phyloP scores from a whole-genome alignment of 2,113 vertebrate genomes.

The Grus americana region DNA sequence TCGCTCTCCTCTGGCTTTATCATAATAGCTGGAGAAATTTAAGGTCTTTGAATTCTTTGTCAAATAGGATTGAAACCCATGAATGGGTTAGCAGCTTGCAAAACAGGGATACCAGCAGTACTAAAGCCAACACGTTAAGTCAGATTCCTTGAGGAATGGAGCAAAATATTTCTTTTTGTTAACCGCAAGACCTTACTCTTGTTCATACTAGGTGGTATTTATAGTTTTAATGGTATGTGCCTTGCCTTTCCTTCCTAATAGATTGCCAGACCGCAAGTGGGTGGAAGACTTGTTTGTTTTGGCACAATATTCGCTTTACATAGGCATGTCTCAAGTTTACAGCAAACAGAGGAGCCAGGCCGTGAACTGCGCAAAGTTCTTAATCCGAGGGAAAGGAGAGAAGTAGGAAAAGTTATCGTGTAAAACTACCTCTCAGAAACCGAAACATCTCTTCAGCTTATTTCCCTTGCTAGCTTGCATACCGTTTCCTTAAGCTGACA shows the following conservation, averaged over 20 bases:
- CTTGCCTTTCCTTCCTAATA: background rate
- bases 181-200: background rate
- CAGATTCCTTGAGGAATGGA: background rate
- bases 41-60: background rate
- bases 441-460: background rate
- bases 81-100: background rate
- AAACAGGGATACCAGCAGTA: background rate
- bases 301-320: background rate
- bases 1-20: background rate
- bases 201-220: background rate
- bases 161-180: background rate
- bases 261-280: background rate
- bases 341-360: constrained; percentile 5
- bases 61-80: background rate
- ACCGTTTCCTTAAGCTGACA: background rate
- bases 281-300: constrained; percentile 37
- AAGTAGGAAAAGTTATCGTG: background rate
- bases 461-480: background rate
- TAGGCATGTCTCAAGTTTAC: background rate
- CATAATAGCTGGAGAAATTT: background rate
- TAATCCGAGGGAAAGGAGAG: background rate
- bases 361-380: background rate
- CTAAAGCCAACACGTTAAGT: background rate
- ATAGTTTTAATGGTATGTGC: background rate
- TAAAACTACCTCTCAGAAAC: background rate